These are phyloP conservation scores for Myotis vivesi DNA, from an alignment of 2,797 vertebrate species.

Conservation along the genomic window DNA sequence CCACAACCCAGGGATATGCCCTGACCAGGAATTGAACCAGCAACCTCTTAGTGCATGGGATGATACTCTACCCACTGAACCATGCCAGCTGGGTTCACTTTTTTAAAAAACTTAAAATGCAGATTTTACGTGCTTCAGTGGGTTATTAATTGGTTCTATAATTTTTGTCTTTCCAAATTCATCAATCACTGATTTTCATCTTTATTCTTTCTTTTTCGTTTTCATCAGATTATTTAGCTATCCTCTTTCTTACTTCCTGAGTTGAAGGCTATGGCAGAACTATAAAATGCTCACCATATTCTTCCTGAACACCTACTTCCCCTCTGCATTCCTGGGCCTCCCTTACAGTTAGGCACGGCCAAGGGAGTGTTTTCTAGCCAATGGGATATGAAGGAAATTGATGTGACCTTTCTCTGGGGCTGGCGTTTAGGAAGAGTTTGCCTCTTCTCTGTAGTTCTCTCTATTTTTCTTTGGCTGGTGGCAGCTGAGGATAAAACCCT, in stretches of 20 bases:
- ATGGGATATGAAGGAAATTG: not conserved
- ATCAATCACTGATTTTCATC: not conserved
- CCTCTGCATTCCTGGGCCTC: not conserved
- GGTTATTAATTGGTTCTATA: not conserved
- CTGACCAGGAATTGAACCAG: no score
- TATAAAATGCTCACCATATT: not conserved
- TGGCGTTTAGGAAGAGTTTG: not conserved
- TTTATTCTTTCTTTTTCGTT: not conserved
- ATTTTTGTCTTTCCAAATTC: constrained; percentile 1
- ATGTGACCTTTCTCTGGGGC: not conserved
- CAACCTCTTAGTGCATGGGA: no score
- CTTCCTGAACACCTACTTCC: not conserved
- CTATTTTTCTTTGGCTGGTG: not conserved
- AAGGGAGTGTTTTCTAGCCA: not conserved
- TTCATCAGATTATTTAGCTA: not conserved
- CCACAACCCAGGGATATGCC: no score
- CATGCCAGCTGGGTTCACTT: no score
- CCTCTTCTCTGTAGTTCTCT: not conserved
- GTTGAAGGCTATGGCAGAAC: not conserved
- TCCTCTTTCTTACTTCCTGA: not conserved
- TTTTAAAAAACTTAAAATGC: not conserved
- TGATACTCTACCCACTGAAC: no score
- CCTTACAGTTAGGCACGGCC: not conserved
- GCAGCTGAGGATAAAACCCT: not conserved
- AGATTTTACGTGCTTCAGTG: not conserved